Evolutionary conservation across 2,888 invertebrate species (phyloP), one percentile per base, ranked within the genome.

Genomic region (Pediacus dermestoides): DNA sequence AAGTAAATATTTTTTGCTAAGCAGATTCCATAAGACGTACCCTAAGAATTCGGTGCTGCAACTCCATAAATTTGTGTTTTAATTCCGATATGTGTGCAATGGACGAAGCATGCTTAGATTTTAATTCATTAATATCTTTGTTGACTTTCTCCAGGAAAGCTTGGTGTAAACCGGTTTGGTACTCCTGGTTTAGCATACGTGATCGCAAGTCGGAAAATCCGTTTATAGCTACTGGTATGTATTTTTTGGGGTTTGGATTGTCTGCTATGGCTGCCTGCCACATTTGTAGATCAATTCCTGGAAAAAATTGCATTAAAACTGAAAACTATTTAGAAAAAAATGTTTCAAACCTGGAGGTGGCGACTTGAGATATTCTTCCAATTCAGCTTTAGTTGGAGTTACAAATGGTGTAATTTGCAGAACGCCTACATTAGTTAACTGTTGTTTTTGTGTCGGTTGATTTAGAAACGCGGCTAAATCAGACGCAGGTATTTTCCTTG

Each of bases 231-330:
- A 93, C 88, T 0, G 97, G 97, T 60, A 99, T 85, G 57, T 92
- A 87, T 57, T 83, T 82, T 18, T 80, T 80, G 1, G 90, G 81
- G 68, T 96, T 89, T 0, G 97, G 99, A 73, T 99, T 99, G 61
- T 96, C 95, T 15, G 85, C 73, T 60, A 93, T 92, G 0, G 96
- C 96, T 67, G 97, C 95, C 59, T 88, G 85, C 99, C 99, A 99
- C 56, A 96, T 74, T 43, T 91, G 76, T 30, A 85, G 82, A 67
- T 95, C 93, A 61, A 96, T 87, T n/a, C 93, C 88, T 81, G 66
- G 39, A 62, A 54, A 44, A 26, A 4, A 30, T 9, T n/a, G n/a
- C n/a, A n/a, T n/a, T 14, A n/a, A 30, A 12, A 3, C 8, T 30
- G n/a, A 2, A n/a, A n/a, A 16, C 26, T 18, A 33, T 9, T 27